Evolutionary conservation across 2,888 invertebrate genomes (phyloP).

Genomic region (Antheraea yamamai): DNA sequence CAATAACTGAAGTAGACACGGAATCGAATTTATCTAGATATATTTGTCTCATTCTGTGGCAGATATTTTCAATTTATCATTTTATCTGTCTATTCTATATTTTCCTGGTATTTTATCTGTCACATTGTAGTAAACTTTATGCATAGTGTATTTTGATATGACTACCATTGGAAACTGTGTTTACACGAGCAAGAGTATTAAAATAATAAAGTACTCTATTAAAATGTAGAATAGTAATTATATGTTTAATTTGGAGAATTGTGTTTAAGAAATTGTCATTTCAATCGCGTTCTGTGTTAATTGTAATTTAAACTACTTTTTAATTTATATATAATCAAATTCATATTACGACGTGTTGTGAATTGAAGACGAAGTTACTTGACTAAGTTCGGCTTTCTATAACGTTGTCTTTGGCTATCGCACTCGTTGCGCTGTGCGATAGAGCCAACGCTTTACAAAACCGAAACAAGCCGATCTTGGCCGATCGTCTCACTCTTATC

Average conservation of each 20-base stretch:
- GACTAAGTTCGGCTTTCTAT: too few species aligned
- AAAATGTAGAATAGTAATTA: neutral
- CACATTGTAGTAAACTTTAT: neutral
- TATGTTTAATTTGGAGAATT: neutral
- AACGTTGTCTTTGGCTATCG: too few species aligned
- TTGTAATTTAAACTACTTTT: neutral
- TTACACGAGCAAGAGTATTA: neutral
- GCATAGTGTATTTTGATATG: neutral
- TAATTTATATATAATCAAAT: neutral
- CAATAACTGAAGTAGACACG: neutral
- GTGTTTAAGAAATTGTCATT: neutral
- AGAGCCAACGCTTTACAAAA: too few species aligned
- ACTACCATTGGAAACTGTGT: neutral
- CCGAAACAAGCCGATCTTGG: too few species aligned
- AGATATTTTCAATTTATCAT: neutral
- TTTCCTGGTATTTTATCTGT: neutral
- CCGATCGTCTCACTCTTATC: too few species aligned
- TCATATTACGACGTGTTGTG: too few species aligned
- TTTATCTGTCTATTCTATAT: neutral
- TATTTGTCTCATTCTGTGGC: neutral
- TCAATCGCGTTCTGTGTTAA: neutral
- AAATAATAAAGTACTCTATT: too few species aligned
- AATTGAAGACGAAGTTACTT: too few species aligned
- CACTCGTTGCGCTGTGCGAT: too few species aligned
- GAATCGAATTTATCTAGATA: neutral